Evolutionary conservation across 2,888 invertebrate species (phyloP), one percentile per base, ranked within the genome.

Genomic region (Drosophila anomalata): DNA sequence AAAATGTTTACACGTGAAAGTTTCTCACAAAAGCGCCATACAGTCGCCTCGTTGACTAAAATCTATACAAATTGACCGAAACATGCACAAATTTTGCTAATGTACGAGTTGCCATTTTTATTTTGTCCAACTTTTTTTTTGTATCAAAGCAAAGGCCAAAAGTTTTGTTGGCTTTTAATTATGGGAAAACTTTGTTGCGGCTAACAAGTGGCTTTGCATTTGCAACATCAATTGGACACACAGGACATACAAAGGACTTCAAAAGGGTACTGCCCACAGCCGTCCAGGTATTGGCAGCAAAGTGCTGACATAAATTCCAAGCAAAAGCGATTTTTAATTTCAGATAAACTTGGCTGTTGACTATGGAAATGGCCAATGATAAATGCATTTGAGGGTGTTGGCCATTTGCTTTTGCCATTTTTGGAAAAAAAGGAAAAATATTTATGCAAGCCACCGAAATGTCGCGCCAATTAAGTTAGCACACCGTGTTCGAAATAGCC

Each of bases 241-340:
- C 36, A 36, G 42, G 42, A 42, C 42, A 17, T 3, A 57, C 14
- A 58, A 47, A 58, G 55, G 39, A 47, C 36, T n/a, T 14, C 36
- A n/a, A 36, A n/a, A n/a, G 36, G n/a, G n/a, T n/a, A 12, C 36
- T 12, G 12, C 36, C 36, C 33, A 33, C 5, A 36, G 7, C 7
- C 14, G 6, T 0, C 14, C 67, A 44, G 39, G 24, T 76, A 79
- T 76, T 83, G 80, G 70, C 70, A 72, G 57, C 41, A 46, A 55
- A 71, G 71, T 67, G 73, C 65, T 77, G 74, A 76, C 77, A 79
- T 58, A 79, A 78, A 83, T 80, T 83, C 74, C 73, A 78, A 77
- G 73, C 72, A 67, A 63, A 74, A 73, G 73, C 75, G 84, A 85
- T 85, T 85, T 85, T 84, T 79, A 85, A 85, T 85, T 85, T 86